A percentile compares a stretch with the other conserved stretches of the same genome.
These are phyloP conservation scores for Apostichopus leukothele DNA, from an alignment of 53 echinoderm and acorn worm species.

Conservation along the genomic window DNA sequence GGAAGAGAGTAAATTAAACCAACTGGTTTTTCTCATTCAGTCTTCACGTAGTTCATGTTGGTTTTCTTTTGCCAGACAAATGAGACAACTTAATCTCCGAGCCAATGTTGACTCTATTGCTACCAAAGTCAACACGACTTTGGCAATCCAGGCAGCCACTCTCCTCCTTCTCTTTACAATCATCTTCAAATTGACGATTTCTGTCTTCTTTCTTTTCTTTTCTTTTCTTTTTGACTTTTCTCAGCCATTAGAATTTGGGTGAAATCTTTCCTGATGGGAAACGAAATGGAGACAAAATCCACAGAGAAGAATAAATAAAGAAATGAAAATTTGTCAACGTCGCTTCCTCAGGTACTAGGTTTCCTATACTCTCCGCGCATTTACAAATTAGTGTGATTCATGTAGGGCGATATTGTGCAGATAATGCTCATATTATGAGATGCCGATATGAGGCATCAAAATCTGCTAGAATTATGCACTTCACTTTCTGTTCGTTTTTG, in stretches of 20 bases:
- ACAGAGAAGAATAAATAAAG: neutral
- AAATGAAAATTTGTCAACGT: neutral
- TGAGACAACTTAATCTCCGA: constrained; percentile 12
- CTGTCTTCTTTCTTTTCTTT: neutral
- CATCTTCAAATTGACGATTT: neutral
- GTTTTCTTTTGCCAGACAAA: constrained; percentile 41
- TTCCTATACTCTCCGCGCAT: neutral
- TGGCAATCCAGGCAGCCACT: neutral
- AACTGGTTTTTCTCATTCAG: neutral
- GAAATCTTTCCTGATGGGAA: neutral
- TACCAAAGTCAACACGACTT: constrained; percentile 7
- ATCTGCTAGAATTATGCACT: no score
- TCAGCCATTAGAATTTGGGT: neutral
- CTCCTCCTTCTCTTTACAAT: neutral
- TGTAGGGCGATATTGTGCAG: no score
- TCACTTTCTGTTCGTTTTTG: no score
- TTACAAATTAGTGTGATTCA: no score
- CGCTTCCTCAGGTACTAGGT: neutral
- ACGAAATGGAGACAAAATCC: neutral
- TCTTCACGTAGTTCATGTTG: neutral
- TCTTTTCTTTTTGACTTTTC: neutral
- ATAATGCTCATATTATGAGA: no score
- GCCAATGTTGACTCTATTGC: constrained; percentile 4
- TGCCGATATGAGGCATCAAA: no score
- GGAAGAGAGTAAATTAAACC: constrained; percentile 22